Conservation (phyloP, 2,888 invertebrate genomes). For the Nudaria mundana region DNA sequence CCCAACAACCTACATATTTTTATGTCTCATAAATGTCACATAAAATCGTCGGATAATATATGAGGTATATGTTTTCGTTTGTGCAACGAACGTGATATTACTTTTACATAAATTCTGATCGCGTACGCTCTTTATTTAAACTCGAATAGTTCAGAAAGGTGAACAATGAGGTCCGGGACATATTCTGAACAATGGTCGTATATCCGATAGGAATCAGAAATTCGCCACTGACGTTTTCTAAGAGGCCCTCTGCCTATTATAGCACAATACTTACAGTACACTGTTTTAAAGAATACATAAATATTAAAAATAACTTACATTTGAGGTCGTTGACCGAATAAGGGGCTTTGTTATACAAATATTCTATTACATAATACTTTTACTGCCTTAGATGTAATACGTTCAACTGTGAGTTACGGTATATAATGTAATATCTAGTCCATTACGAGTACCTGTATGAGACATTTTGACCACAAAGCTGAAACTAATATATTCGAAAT, state of each 20-base stretch:
- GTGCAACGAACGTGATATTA: conserved; percentile 27
- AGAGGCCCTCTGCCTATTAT: conserved; percentile 58
- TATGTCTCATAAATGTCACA: conserved; percentile 8
- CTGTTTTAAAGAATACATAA: conserved; percentile 55
- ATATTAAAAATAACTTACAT: conserved; percentile 39
- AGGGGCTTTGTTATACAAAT: conserved; percentile 27
- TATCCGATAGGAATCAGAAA: conserved; percentile 75
- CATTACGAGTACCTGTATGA: conserved; percentile 33
- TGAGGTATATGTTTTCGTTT: conserved; percentile 22
- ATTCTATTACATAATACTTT: conserved; percentile 30
- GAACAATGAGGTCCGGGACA: conserved; percentile 74
- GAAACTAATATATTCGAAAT: conserved; percentile 47
- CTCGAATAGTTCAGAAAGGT: conserved; percentile 49
- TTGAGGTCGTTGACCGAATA: conserved; percentile 51
- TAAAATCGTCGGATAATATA: conserved; percentile 10
- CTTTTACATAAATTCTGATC: conserved; percentile 55
- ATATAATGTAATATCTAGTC: conserved; percentile 26
- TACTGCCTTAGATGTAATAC: conserved; percentile 7
- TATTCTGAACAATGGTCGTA: conserved; percentile 76
- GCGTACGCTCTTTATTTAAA: conserved; percentile 68
- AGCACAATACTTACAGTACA: conserved; percentile 40
- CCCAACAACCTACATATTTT: conserved; percentile 16
- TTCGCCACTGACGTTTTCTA: conserved; percentile 63
- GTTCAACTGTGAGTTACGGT: neutral
- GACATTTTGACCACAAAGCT: conserved; percentile 44